Evolutionary conservation across 2,888 invertebrate species (phyloP).

Genomic region (Spodoptera picta): DNA sequence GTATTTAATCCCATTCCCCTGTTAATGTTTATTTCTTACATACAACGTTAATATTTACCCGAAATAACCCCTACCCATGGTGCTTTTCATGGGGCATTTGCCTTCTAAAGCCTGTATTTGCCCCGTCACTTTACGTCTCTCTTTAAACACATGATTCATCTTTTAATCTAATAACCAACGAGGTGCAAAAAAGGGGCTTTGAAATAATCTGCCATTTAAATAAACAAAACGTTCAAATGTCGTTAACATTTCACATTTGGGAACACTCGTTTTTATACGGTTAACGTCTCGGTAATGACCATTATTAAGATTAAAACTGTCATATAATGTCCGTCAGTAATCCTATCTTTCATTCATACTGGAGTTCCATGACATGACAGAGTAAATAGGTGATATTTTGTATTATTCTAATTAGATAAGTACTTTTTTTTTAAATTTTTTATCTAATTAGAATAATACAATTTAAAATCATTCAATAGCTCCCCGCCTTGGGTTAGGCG

Average conservation of each 20-base stretch:
- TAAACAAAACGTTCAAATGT: conserved; percentile 12
- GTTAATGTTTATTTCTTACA: conserved; percentile 35
- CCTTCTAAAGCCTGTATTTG: conserved; percentile 14
- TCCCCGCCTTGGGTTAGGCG: no score
- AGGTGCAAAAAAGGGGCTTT: conserved; percentile 17
- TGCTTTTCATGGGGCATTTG: conserved; percentile 21
- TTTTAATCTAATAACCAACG: conserved; percentile 7
- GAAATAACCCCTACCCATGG: conserved; percentile 15
- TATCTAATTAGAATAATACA: no score
- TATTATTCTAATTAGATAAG: no score
- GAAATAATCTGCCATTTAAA: conserved; percentile 10
- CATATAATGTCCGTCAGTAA: no score
- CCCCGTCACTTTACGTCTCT: conserved; percentile 23
- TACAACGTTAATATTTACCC: conserved; percentile 6
- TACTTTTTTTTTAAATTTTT: no score
- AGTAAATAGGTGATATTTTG: no score
- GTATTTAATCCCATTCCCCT: conserved; percentile 11
- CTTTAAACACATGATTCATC: conserved; percentile 22
- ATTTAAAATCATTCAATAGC: no score
- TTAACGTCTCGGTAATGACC: neutral
- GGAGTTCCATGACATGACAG: no score
- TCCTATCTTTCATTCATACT: no score
- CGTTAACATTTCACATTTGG: neutral
- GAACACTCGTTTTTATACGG: neutral
- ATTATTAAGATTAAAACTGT: no score